Percentiles rank a stretch among this genome's conserved stretches.
These are phyloP conservation scores for Sandelia bainsii DNA, from an alignment of 2,797 vertebrate genomes.

Conservation along the genomic window DNA sequence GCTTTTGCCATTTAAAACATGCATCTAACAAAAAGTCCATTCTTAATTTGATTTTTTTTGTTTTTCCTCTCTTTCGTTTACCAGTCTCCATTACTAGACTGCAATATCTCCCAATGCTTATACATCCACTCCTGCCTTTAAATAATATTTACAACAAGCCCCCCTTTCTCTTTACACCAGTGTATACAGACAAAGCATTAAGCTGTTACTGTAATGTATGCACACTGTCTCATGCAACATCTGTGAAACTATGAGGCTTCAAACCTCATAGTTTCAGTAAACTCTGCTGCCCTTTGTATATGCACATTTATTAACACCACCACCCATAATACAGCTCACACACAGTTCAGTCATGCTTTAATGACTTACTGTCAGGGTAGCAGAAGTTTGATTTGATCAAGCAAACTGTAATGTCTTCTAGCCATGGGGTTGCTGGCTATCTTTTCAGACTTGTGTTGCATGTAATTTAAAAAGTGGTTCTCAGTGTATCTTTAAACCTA, in stretches of 20 bases:
- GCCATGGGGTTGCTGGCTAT: too few species aligned
- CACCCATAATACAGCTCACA: constrained; percentile 37
- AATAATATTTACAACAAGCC: constrained; percentile 20
- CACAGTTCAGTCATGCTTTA: background rate
- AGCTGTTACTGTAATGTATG: background rate
- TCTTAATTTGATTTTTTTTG: background rate
- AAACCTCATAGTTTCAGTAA: constrained; percentile 28
- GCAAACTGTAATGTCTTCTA: background rate
- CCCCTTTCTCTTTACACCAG: background rate
- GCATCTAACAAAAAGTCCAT: too few species aligned
- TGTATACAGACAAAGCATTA: constrained; percentile 22
- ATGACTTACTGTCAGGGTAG: too few species aligned
- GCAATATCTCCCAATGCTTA: background rate
- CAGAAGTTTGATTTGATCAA: too few species aligned
- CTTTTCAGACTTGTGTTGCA: too few species aligned
- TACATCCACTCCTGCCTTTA: background rate
- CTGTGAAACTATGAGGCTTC: background rate
- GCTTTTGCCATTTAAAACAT: too few species aligned
- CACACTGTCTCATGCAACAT: constrained; percentile 33
- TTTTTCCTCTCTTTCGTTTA: background rate
- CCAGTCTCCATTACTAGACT: background rate
- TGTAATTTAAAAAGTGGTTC: too few species aligned
- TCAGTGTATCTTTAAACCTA: background rate
- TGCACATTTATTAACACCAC: constrained; percentile 54
- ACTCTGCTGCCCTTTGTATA: constrained; percentile 12